Base-by-base conservation (phyloP, 1,140 invertebrate species). In the Triops longicaudatus region DNA sequence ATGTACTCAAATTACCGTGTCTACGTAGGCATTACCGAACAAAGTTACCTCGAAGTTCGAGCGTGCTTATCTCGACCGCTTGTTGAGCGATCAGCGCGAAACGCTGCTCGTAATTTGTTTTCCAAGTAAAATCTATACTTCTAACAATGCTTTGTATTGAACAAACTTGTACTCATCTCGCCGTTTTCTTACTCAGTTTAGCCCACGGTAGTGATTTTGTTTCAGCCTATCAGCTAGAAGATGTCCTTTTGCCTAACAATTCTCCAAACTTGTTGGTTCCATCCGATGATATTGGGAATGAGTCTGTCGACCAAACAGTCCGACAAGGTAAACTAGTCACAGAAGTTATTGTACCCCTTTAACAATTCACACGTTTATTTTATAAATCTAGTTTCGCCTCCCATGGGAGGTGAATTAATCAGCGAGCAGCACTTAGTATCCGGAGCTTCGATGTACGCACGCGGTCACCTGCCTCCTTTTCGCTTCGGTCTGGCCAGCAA, bases 341-440 rank as follows among this genome's bases (percentile, higher is more conserved):
- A 4, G 31, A 4, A 7, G 31, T 37, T 7, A 37, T 37, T 37
- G 2, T 37, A 2, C 2, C 31, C 31, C 7, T 37, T 37, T 37
- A 7, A 4, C 31, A 37, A 37, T 37, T 37, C 7, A 4, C 31
- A 37, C 12, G 26, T 41, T 44, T 75, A 42, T 9, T 77, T 43
- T 14, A n/a, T n/a, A n/a, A n/a, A n/a, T 71, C 26, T 14, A 63
- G 50, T 63, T 0, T 9, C 17, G 2, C 14, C 14, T 63, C n/a
- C 50, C n/a, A 44, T 73, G 26, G 76, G 76, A 17, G 72, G 72
- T 7, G 76, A 77, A 43, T 73, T 77, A 26, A 77, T 77, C 41
- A 77, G 76, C 28, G 76, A 77, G 50, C 76, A 77, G 41, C 76
- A 77, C 41, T 44, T 77, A 14, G n/a, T 77, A n/a, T 77, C 76